Base-by-base conservation (phyloP, 2,113 vertebrate genomes). In the Anseranas semipalmata region DNA sequence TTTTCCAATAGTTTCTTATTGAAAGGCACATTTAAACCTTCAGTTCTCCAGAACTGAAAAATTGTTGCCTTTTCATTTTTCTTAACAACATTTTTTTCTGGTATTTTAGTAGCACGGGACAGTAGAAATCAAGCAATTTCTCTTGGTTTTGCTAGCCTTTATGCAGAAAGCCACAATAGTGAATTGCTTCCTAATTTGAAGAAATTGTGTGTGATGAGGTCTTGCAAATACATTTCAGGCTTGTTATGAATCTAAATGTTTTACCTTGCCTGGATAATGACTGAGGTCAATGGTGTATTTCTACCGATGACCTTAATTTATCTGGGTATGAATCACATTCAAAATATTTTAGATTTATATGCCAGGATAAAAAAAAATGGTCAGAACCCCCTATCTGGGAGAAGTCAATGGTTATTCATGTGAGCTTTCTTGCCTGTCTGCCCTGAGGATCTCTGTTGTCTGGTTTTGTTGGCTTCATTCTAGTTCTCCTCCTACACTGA, bases 241-340 rank as follows among this genome's bases (percentile, higher is more conserved):
- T 95, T 95, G 48, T 96, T 96, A 72, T 53, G 50, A 89, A 72
- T 94, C 66, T 94, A 92, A 89, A 95, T 90, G 72, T 94, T 96
- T 95, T 96, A 60, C 79, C 39, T 89, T 88, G 55, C 77, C n/a
- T 35, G 15, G 62, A 14, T 90, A 84, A 81, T 96, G 90, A 83
- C 50, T 83, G 85, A 94, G 77, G 33, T n/a, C 25, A 70, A 10
- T 80, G 71, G 52, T 88, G 85, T 43, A 67, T 87, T 91, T 96
- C 86, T 93, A 68, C 80, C 79, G 76, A n/a, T 91, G 62, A 37
- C 33, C 84, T 43, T 50, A 56, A 65, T 78, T 71, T 73, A 32
- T 81, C 35, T 79, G 16, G 66, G 20, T 67, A 30, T 6, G 0
- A 85, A 65, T 73, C 32, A 58, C n/a, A 84, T 72, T 65, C 8